Percentiles rank a stretch among this genome's conserved stretches.
Evolutionary conservation across 35 echinoderm and acorn worm genomes (phyloP).

Genomic region (Ophioderma brevispina): DNA sequence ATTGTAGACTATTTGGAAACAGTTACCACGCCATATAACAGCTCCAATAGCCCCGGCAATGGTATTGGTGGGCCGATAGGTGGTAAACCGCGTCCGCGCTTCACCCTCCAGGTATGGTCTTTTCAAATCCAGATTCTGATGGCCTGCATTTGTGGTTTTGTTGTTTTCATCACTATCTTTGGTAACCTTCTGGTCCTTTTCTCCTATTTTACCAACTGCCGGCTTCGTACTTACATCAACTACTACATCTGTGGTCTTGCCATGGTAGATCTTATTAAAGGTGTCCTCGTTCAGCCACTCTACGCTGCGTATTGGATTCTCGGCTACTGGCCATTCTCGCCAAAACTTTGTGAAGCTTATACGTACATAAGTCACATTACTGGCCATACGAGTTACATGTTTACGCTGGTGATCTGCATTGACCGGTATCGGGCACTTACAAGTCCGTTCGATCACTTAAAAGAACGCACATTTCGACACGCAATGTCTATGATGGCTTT

Average conservation of each 20-base stretch:
- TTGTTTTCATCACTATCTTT: neutral
- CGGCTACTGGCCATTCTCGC: conserved; percentile 21
- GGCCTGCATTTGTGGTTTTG: neutral
- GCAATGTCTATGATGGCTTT: neutral
- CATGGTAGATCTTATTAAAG: conserved; percentile 50
- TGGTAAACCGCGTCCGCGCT: neutral
- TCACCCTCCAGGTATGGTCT: conserved; percentile 46
- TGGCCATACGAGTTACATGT: neutral
- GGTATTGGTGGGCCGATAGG: neutral
- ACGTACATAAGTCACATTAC: conserved; percentile 1
- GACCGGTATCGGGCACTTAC: conserved; percentile 9
- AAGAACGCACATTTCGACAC: neutral
- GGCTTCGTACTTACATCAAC: conserved; percentile 44
- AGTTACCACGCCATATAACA: neutral
- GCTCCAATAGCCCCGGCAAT: neutral
- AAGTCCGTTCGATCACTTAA: conserved; percentile 6
- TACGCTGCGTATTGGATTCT: neutral
- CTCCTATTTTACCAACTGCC: conserved; percentile 12
- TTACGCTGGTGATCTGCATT: conserved; percentile 26
- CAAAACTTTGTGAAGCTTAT: neutral
- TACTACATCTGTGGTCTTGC: conserved; percentile 58
- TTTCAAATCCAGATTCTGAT: neutral
- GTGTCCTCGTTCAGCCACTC: conserved; percentile 5
- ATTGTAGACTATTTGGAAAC: neutral
- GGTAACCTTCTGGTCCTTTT: conserved; percentile 54